Percentiles rank a stretch among this genome's conserved stretches.
Evolutionary conservation across 53 echinoderm and acorn worm species (phyloP).

Genomic region (Holothuria scabra): DNA sequence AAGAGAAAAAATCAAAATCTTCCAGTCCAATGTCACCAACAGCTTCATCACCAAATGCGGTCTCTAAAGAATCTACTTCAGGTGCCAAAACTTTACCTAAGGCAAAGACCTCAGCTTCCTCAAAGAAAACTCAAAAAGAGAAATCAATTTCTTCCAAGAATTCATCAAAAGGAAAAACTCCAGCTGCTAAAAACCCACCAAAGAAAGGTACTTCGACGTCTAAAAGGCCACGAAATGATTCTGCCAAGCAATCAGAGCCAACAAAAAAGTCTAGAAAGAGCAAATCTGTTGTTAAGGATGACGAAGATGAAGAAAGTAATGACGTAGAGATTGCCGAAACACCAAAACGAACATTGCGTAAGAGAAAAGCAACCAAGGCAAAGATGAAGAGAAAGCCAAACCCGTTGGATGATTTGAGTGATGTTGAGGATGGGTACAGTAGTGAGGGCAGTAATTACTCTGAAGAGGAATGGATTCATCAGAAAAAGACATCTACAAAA

Average conservation of each 20-base stretch:
- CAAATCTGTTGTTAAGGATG: not conserved
- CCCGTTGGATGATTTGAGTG: conserved; percentile 23
- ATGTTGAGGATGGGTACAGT: conserved; percentile 38
- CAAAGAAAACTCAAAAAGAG: too few relatives aligned
- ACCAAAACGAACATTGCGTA: conserved; percentile 51
- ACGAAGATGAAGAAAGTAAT: not conserved
- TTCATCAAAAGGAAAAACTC: not conserved
- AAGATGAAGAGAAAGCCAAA: not conserved
- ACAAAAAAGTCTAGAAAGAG: not conserved
- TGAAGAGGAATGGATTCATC: conserved; percentile 60
- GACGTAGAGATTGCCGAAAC: conserved; percentile 6
- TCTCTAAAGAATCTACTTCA: too few relatives aligned
- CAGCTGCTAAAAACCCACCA: conserved; percentile 1
- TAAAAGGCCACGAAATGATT: not conserved
- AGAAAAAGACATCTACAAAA: conserved; percentile 40
- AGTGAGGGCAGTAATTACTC: conserved; percentile 47
- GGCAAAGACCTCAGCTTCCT: too few relatives aligned
- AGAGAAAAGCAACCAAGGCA: conserved; percentile 55
- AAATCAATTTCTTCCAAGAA: too few relatives aligned
- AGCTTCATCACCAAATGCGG: not conserved
- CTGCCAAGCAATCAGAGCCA: not conserved
- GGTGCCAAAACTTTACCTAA: too few relatives aligned
- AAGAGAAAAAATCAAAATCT: conserved; percentile 15
- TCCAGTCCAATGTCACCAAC: conserved; percentile 21
- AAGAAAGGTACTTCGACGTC: not conserved